These are phyloP conservation scores for Enchytraeus crypticus DNA, from an alignment of 2,888 invertebrate genomes.

Conservation along the genomic window DNA sequence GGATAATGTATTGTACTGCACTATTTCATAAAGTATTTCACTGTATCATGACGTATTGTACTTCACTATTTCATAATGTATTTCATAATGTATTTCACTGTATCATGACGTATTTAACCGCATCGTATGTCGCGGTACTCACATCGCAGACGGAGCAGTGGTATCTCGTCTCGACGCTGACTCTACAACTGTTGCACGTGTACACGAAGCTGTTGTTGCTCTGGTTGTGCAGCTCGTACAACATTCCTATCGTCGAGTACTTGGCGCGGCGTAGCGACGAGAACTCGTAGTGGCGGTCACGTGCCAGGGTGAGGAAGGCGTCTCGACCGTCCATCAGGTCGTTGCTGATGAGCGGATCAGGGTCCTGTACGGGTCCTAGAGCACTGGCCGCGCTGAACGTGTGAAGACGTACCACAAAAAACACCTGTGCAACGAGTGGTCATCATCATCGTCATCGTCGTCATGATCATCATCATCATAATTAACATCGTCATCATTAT, in stretches of 20 bases:
- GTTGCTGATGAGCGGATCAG: constrained; percentile 86
- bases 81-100: too few relatives aligned
- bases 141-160: constrained; percentile 91
- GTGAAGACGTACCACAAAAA: constrained; percentile 96
- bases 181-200: constrained; percentile 94
- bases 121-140: too few relatives aligned
- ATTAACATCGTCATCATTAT: too few relatives aligned
- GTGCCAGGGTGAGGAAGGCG: constrained; percentile 90
- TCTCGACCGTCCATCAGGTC: constrained; percentile 99
- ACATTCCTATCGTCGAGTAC: constrained; percentile 91
- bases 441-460: too few relatives aligned
- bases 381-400: constrained; percentile 70
- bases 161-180: constrained; percentile 88
- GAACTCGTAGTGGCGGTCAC: constrained; percentile 98
- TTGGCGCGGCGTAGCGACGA: constrained; percentile 86
- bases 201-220: constrained; percentile 96
- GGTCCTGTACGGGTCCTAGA: constrained; percentile 81
- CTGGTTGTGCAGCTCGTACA: constrained; percentile 97
- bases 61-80: too few relatives aligned
- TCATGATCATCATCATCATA: too few relatives aligned
- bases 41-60: too few relatives aligned
- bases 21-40: too few relatives aligned
- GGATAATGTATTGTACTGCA: too few relatives aligned
- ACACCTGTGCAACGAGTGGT: constrained; percentile 58
- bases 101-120: too few relatives aligned